Evolutionary conservation across 2,888 invertebrate species (phyloP), one percentile per base, ranked within the genome.

Genomic region (Bombylius major): DNA sequence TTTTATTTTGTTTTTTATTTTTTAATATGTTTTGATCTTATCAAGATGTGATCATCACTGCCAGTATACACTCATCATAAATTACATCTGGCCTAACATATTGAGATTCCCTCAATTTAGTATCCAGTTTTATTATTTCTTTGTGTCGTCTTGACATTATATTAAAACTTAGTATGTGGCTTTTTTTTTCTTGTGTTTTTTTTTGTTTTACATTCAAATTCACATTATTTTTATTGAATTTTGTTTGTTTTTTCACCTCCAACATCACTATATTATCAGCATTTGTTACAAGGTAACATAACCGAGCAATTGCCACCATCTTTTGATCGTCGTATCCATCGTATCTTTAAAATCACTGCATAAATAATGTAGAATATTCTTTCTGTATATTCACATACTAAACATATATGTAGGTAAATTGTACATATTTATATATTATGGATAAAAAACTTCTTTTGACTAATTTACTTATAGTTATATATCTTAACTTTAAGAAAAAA

Each of bases 241-340:
- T 36, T 36, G 6, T 36, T 36, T 36, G 36, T 36, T 36, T 36
- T 36, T 36, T 42, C 39, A 11, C 12, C 23, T 23, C 23, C 23
- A 23, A 23, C 23, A 23, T 42, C 39, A 42, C 11, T 42, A 42
- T 23, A 50, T 54, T 54, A 55, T 55, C 55, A 44, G 34, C 34
- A 34, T 50, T 55, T 46, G 55, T 56, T 57, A 59, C 59, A 59
- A 57, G 57, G 57, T 57, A 55, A 59, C 57, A 56, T 57, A 55
- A 59, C 54, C 46, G 42, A 51, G 50, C 59, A 59, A 59, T 59
- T 59, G 59, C 59, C 59, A 59, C 59, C 53, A 57, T 53, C 53
- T 59, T 59, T 53, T 50, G 12, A 32, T 54, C 5, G 7, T 23
- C 23, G 23, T 23, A 23, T 36, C 8, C 34, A 36, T 36, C 34